Conservation (phyloP, 2,797 vertebrate genomes). For the Echiichthys vipera region DNA sequence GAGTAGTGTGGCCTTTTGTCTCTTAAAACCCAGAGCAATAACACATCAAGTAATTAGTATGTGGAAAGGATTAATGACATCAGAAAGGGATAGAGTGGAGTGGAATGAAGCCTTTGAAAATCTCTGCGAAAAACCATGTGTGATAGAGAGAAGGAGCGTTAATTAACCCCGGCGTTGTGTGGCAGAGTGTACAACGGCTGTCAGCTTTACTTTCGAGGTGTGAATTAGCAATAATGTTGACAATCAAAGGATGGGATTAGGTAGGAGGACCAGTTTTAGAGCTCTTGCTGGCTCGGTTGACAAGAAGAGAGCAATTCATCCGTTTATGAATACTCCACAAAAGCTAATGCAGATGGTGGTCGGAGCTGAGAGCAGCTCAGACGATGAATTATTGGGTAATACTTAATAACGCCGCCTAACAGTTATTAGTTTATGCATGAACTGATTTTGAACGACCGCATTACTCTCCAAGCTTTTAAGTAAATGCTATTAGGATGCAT, state of each 20-base stretch:
- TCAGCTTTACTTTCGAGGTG: slow-evolving; percentile 52
- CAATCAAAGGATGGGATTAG: slow-evolving; percentile 53
- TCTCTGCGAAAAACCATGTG: slow-evolving; percentile 42
- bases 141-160: slow-evolving; percentile 33
- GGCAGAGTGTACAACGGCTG: slow-evolving; percentile 48
- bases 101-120: slow-evolving; percentile 65
- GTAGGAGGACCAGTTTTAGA: slow-evolving; percentile 50
- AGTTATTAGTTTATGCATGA: slow-evolving; percentile 40
- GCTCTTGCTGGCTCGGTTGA: slow-evolving; percentile 15
- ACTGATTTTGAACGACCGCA: slow-evolving; percentile 40
- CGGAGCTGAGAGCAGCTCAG: slow-evolving; percentile 41
- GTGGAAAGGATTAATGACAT: slow-evolving; percentile 58
- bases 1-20: slow-evolving; percentile 38
- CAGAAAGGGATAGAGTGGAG: slow-evolving; percentile 24
- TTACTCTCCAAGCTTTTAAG: slow-evolving; percentile 20
- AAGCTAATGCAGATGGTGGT: slow-evolving; percentile 42
- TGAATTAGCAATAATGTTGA: slow-evolving; percentile 54
- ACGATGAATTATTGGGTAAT: slow-evolving; percentile 58
- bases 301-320: slow-evolving; percentile 33
- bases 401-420: slow-evolving; percentile 28
- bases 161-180: slow-evolving; percentile 57
- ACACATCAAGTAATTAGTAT: slow-evolving; percentile 63
- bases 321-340: slow-evolving; percentile 51
- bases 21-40: slow-evolving; percentile 34
- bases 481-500: slow-evolving; percentile 16